A percentile compares a stretch with the other conserved stretches of the same genome.
phyloP scores from a whole-genome alignment of 1,140 invertebrate genomes.

The Hyphantria cunea region DNA sequence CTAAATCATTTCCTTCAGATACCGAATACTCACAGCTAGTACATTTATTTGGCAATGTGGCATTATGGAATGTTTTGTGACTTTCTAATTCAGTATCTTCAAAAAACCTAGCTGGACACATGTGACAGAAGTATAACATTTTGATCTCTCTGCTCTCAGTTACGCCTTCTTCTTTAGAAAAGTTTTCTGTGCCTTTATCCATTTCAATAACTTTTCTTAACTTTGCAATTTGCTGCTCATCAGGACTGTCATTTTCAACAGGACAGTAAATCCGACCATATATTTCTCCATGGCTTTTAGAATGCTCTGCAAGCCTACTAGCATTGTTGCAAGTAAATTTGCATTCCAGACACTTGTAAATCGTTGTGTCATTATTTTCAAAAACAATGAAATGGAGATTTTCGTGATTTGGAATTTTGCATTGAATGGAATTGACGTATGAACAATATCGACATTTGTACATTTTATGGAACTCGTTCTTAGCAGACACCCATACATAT shows the following conservation, averaged over 20 bases:
- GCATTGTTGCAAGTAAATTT: constrained; percentile 91
- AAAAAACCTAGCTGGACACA: constrained; percentile 88
- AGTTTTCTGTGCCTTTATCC: constrained; percentile 56
- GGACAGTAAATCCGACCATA: constrained; percentile 87
- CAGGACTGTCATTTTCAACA: constrained; percentile 84
- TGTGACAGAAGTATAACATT: constrained; percentile 83
- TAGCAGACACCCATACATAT: constrained; percentile 88
- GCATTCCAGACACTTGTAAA: constrained; percentile 87
- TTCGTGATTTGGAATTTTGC: constrained; percentile 93
- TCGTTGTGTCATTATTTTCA: constrained; percentile 76
- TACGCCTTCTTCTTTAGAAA: constrained; percentile 48
- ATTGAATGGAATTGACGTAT: constrained; percentile 89
- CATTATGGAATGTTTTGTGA: constrained; percentile 87
- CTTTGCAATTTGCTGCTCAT: constrained; percentile 87
- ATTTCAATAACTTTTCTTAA: constrained; percentile 76
- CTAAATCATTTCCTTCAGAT: constrained; percentile 85
- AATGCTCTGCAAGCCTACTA: constrained; percentile 88
- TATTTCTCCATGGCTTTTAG: constrained; percentile 88
- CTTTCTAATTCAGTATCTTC: constrained; percentile 86
- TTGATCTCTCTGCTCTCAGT: constrained; percentile 59
- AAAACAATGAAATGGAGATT: constrained; percentile 87
- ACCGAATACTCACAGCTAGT: constrained; percentile 91
- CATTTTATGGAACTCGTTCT: constrained; percentile 90
- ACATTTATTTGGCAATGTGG: constrained; percentile 85
- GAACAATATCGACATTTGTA: constrained; percentile 93